phyloP scores from a whole-genome alignment of 1,140 invertebrate genomes.

The Rhyzopertha dominica region DNA sequence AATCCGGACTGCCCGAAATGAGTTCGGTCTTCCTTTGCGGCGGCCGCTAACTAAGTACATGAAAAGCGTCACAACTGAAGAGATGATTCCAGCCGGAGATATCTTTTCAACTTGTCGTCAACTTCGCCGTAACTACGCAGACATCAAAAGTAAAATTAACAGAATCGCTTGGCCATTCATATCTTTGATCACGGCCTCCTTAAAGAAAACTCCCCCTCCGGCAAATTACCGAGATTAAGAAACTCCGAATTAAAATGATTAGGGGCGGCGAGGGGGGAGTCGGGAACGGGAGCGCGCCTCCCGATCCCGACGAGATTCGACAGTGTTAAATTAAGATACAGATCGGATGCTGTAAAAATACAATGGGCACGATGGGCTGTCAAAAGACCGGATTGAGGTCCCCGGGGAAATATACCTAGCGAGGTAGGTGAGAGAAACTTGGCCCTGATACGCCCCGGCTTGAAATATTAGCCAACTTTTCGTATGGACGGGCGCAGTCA shows the following conservation, averaged over 20 bases:
- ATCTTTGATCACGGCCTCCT: too few species aligned
- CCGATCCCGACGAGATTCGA: slow-evolving; percentile 23
- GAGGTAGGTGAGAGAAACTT: slow-evolving; percentile 26
- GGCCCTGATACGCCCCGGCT: slow-evolving; percentile 28
- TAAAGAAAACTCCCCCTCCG: too few species aligned
- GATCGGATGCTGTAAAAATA: slow-evolving; percentile 31
- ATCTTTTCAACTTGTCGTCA: too few species aligned
- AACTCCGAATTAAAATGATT: slow-evolving; percentile 28
- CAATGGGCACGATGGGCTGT: slow-evolving; percentile 30
- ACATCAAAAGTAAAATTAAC: too few species aligned
- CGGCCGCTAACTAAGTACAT: too few species aligned
- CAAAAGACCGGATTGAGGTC: slow-evolving; percentile 27
- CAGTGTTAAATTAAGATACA: slow-evolving; percentile 40
- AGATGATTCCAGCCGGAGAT: too few species aligned
- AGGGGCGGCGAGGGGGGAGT: too few species aligned
- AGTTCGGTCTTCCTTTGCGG: too few species aligned
- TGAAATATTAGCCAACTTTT: slow-evolving; percentile 48
- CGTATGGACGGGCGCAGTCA: slow-evolving; percentile 45
- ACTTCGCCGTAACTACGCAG: too few species aligned
- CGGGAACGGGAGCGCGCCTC: neutral
- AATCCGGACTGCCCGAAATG: too few species aligned
- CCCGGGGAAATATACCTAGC: slow-evolving; percentile 42
- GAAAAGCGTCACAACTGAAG: too few species aligned
- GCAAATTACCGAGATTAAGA: slow-evolving; percentile 25
- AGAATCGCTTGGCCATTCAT: too few species aligned